These are phyloP conservation scores for Lutjanus erythropterus DNA, from an alignment of 2,113 vertebrate genomes.

Conservation along the genomic window DNA sequence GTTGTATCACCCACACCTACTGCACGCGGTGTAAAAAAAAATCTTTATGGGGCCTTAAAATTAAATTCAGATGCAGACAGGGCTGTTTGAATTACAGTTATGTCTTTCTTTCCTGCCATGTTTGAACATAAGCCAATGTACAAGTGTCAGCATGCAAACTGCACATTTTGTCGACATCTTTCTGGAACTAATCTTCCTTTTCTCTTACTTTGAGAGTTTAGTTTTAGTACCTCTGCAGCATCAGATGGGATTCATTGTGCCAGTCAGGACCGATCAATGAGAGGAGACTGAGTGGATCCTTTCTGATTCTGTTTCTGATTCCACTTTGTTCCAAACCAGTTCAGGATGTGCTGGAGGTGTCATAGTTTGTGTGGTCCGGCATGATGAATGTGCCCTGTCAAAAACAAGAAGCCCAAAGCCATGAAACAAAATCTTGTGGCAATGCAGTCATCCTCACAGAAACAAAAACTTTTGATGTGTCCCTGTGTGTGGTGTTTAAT, in stretches of 20 bases:
- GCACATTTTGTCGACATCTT: background rate
- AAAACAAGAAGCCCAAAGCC: background rate
- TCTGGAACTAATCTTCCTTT: background rate
- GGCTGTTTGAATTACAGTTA: background rate
- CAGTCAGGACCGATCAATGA: background rate
- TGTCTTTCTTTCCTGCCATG: background rate
- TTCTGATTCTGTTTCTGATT: background rate
- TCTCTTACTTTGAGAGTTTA: background rate
- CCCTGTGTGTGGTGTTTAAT: background rate
- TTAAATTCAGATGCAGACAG: no score
- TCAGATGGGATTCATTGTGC: slow-evolving; percentile 2
- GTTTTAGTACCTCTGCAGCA: background rate
- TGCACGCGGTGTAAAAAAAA: no score
- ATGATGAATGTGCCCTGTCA: slow-evolving; percentile 7
- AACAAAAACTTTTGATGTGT: background rate
- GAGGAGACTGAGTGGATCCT: background rate
- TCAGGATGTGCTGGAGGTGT: background rate
- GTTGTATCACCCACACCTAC: no score
- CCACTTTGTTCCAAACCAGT: background rate
- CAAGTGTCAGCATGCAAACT: background rate
- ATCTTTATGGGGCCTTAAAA: no score
- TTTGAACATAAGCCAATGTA: background rate
- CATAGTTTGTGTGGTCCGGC: background rate
- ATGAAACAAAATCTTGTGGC: background rate
- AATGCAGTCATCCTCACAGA: background rate